Evolutionary conservation across 2,797 vertebrate species (phyloP).

Genomic region (Falco novaeseelandiae): DNA sequence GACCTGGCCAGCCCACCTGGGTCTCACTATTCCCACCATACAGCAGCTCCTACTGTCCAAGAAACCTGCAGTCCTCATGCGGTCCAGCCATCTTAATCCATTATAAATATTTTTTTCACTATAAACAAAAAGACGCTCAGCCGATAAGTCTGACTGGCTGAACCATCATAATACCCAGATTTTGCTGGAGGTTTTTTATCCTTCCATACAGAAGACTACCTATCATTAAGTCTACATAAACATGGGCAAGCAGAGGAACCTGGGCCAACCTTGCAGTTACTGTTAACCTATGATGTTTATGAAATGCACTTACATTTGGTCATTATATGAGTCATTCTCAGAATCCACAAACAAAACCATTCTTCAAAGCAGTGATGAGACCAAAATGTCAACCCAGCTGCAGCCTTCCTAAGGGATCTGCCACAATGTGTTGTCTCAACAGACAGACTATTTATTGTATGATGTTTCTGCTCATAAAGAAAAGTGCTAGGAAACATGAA

Average conservation of each 20-base stretch:
- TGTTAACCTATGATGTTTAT: background rate
- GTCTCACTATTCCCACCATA: background rate
- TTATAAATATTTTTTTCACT: background rate
- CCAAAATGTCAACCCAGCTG: constrained; percentile 21
- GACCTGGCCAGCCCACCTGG: fast-evolving
- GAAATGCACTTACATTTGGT: background rate
- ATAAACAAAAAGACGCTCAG: background rate
- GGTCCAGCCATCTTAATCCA: background rate
- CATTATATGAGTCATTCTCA: background rate
- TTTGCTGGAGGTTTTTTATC: background rate
- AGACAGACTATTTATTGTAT: background rate
- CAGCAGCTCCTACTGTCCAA: background rate
- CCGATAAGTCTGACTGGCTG: background rate
- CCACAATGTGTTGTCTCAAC: background rate
- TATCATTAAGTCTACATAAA: background rate
- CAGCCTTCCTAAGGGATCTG: constrained; percentile 19
- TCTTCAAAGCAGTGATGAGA: constrained; percentile 15
- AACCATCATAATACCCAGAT: background rate
- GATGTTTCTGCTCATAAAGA: background rate
- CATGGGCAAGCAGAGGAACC: background rate
- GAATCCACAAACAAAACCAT: constrained; percentile 30
- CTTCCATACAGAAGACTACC: background rate
- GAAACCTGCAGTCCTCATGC: background rate
- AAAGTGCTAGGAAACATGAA: background rate
- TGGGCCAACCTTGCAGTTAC: background rate